Percentiles rank a stretch among this genome's conserved stretches.
These are phyloP conservation scores for Orgyia antiqua DNA, from an alignment of 2,888 invertebrate genomes.

Conservation along the genomic window DNA sequence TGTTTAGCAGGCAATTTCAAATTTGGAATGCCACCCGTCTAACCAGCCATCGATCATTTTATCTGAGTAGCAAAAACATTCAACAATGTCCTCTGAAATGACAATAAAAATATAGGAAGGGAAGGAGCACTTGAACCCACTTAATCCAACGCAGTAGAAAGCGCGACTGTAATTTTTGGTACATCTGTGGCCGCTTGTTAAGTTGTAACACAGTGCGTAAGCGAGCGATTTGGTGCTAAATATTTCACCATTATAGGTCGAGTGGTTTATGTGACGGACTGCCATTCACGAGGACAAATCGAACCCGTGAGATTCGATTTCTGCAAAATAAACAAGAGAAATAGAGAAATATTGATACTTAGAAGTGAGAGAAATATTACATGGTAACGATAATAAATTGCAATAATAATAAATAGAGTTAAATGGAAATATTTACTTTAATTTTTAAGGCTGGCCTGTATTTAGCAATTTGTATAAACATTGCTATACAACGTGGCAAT, in stretches of 20 bases:
- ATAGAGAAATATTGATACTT: no score
- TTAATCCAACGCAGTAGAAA: conserved; percentile 43
- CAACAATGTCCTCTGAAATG: conserved; percentile 31
- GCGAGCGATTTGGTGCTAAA: conserved; percentile 15
- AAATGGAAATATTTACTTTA: no score
- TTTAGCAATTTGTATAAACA: no score
- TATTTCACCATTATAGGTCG: no score
- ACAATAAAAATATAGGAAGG: conserved; percentile 36
- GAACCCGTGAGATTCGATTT: not conserved
- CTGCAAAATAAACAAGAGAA: not conserved
- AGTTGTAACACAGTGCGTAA: conserved; percentile 4
- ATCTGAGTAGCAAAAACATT: conserved; percentile 14
- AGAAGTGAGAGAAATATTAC: no score
- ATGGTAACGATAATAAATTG: no score
- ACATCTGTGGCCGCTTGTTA: conserved; percentile 44
- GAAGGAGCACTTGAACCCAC: conserved; percentile 38
- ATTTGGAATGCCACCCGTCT: not conserved
- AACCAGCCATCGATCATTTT: conserved; percentile 2
- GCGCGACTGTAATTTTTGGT: conserved; percentile 55
- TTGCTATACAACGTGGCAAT: no score
- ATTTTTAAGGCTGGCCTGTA: no score
- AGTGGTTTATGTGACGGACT: no score
- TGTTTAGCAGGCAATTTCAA: no score
- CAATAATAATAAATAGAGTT: no score
- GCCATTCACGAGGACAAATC: no score